Percentiles rank a stretch among this genome's conserved stretches.
phyloP scores from a whole-genome alignment of 2,797 vertebrate genomes.

The Neopelma chrysocephalum region DNA sequence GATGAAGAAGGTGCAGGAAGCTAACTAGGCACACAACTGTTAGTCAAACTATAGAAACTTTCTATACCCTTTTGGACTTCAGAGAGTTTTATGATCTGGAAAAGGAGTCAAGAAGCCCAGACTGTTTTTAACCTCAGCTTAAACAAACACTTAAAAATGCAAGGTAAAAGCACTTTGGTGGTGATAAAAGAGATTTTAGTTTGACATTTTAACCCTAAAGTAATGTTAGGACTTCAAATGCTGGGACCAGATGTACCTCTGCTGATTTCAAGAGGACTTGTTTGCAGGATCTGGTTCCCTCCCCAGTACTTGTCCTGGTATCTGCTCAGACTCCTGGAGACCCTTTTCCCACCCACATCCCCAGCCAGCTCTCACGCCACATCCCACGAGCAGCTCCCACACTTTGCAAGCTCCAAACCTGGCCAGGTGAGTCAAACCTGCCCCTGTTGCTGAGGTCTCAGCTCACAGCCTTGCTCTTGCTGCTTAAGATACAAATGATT shows the following conservation, averaged over 20 bases:
- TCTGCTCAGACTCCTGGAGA: background rate
- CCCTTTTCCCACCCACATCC: background rate
- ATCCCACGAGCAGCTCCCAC: background rate
- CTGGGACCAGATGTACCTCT: background rate
- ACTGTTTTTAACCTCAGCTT: background rate
- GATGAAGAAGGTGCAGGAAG: background rate
- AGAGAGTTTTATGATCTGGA: background rate
- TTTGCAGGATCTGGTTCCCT: background rate
- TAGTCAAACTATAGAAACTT: background rate
- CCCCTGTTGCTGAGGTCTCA: background rate
- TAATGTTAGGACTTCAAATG: background rate
- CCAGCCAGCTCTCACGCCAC: background rate
- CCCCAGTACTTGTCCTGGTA: background rate
- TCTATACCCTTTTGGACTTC: background rate
- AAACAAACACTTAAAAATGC: background rate
- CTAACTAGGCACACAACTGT: background rate
- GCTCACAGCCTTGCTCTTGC: background rate
- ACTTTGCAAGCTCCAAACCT: background rate
- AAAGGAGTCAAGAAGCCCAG: background rate
- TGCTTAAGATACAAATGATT: conserved; percentile 58
- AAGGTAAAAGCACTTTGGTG: background rate
- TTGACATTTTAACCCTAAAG: background rate
- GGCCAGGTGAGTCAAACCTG: conserved; percentile 57
- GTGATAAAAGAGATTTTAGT: background rate
- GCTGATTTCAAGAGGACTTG: background rate